Evolutionary conservation across 2,888 invertebrate species (phyloP).

Genomic region (Xestia xanthographa): DNA sequence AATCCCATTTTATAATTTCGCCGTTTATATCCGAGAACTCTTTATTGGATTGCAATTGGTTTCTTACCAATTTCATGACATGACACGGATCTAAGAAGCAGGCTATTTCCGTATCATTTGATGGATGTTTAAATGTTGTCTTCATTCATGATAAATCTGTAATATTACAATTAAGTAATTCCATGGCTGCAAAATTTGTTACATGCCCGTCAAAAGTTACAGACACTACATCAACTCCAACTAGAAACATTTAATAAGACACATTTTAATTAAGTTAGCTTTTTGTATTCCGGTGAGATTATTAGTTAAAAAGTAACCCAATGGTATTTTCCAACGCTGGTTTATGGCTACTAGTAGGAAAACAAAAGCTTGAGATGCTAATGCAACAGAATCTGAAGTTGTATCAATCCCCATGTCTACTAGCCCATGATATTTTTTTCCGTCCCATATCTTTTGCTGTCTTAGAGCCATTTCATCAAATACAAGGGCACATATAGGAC

Average conservation of each 20-base stretch:
- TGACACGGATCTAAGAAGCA: conserved; percentile 6
- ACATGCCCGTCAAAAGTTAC: conserved; percentile 9
- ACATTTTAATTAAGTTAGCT: conserved; percentile 9
- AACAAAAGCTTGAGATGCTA: conserved; percentile 21
- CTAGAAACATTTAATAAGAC: conserved; percentile 3
- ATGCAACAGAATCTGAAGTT: conserved; percentile 7
- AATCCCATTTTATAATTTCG: conserved; percentile 8
- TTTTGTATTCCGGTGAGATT: conserved; percentile 6
- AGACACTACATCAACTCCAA: conserved; percentile 9
- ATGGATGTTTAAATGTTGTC: conserved; percentile 1
- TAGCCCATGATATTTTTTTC: no score
- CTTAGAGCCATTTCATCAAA: conserved; percentile 13
- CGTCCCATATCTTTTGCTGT: conserved; percentile 13
- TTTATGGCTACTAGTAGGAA: conserved; percentile 11
- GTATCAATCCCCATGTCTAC: no score
- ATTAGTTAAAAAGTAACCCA: conserved; percentile 16
- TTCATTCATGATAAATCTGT: conserved; percentile 1
- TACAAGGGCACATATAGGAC: conserved; percentile 5
- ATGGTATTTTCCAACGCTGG: conserved; percentile 10
- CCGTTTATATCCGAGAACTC: not conserved
- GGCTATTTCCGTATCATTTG: conserved; percentile 7
- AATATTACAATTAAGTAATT: not conserved
- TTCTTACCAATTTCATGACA: not conserved
- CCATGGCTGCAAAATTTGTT: conserved; percentile 11
- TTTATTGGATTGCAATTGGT: conserved; percentile 3